phyloP scores from a whole-genome alignment of 2,888 invertebrate genomes.

The Scaptomyza tumidula region DNA sequence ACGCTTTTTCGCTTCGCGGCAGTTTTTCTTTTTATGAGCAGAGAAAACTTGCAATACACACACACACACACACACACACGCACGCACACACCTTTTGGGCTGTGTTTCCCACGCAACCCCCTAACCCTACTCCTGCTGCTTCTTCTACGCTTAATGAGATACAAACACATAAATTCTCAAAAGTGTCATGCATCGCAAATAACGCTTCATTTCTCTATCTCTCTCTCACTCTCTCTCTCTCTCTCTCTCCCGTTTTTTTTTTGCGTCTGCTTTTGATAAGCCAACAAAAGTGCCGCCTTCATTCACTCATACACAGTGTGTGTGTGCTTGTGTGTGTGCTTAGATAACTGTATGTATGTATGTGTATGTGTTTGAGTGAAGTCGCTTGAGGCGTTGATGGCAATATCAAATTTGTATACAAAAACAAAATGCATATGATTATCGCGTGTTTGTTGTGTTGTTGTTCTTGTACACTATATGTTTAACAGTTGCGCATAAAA shows the following conservation, averaged over 20 bases:
- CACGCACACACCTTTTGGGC: conserved; percentile 61
- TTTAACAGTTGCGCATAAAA: background rate
- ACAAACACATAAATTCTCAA: conserved; percentile 84
- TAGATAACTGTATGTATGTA: background rate
- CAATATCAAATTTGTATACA: conserved; percentile 72
- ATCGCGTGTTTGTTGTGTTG: background rate
- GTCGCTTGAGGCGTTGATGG: conserved; percentile 76
- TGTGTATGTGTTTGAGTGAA: background rate
- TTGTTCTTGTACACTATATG: background rate
- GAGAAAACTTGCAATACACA: conserved; percentile 37
- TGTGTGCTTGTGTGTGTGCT: conserved; percentile 16
- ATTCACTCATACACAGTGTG: conserved; percentile 42
- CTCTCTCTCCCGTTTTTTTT: background rate
- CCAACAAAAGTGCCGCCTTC: conserved; percentile 60
- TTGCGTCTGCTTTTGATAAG: conserved; percentile 73
- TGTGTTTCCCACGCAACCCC: conserved; percentile 5
- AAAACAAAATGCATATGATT: conserved; percentile 13
- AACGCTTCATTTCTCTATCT: conserved; percentile 64
- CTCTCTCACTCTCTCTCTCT: no score
- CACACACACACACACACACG: conserved; percentile 31
- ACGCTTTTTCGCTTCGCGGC: conserved; percentile 16
- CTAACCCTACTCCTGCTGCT: background rate
- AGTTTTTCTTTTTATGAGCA: conserved; percentile 19
- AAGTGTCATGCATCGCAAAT: conserved; percentile 83
- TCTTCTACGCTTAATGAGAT: conserved; percentile 80